A percentile compares a stretch with the other conserved stretches of the same genome.
These are phyloP conservation scores for Cyprinodon tularosa DNA, from an alignment of 2,113 vertebrate species.

Conservation along the genomic window DNA sequence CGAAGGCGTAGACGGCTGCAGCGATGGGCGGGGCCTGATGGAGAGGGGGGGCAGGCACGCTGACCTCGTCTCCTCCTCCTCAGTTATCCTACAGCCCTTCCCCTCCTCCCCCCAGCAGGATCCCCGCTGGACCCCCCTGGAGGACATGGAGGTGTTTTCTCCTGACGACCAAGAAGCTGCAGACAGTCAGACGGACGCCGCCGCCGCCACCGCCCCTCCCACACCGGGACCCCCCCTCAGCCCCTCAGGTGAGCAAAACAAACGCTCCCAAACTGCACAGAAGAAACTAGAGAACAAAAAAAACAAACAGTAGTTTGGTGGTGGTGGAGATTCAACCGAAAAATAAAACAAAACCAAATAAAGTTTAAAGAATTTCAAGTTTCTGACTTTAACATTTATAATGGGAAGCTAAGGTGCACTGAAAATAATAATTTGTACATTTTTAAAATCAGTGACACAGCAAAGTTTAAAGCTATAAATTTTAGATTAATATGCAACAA, in stretches of 20 bases:
- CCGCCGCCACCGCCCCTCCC: not conserved
- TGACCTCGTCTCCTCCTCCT: constrained; percentile 3
- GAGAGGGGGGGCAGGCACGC: not conserved
- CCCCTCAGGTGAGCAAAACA: constrained; percentile 50
- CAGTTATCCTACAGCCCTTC: constrained; percentile 59
- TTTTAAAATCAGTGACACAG: too few species aligned
- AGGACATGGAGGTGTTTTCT: constrained; percentile 74
- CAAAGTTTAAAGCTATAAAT: too few species aligned
- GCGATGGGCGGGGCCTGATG: not conserved
- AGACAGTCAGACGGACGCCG: not conserved
- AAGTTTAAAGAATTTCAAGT: too few species aligned
- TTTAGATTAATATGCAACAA: too few species aligned
- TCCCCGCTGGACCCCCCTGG: constrained; percentile 73
- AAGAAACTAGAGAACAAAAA: not conserved
- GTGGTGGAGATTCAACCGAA: too few species aligned
- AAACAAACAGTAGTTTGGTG: too few species aligned
- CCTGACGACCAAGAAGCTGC: constrained; percentile 32
- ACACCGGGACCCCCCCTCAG: constrained; percentile 33
- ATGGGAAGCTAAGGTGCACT: too few species aligned
- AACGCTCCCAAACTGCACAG: not conserved
- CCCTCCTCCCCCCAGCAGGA: constrained; percentile 67
- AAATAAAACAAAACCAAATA: too few species aligned
- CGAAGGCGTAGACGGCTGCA: not conserved
- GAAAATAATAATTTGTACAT: too few species aligned
- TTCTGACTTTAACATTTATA: too few species aligned